Conservation (phyloP, 1,140 invertebrate genomes). For the Meloidogyne floridensis region DNA sequence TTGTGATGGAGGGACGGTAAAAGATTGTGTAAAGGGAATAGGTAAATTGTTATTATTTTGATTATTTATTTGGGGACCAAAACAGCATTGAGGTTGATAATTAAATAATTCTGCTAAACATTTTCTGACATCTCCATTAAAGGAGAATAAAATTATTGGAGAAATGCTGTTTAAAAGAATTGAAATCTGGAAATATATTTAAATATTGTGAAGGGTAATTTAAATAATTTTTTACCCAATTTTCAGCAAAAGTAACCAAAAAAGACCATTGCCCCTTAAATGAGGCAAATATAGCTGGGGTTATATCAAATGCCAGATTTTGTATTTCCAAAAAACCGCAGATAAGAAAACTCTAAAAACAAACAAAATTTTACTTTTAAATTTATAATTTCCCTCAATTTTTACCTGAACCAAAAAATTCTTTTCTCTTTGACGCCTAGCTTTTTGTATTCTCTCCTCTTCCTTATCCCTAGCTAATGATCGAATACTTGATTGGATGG, state of each 20-base stretch:
- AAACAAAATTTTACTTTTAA: background rate
- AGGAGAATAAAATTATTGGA: constrained; percentile 20
- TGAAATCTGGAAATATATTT: constrained; percentile 19
- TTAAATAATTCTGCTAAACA: constrained; percentile 5
- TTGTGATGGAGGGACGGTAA: constrained; percentile 5
- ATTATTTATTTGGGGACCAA: background rate
- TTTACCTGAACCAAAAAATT: constrained; percentile 25
- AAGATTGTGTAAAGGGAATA: constrained; percentile 14
- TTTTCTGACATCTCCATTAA: constrained; percentile 20
- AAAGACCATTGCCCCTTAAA: constrained; percentile 18
- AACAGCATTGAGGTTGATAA: background rate
- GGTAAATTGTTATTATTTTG: background rate
- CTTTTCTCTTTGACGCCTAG: constrained; percentile 9
- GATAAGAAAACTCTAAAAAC: constrained; percentile 17
- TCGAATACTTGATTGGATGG: background rate
- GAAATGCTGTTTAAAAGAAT: constrained; percentile 31
- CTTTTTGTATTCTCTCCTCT: constrained; percentile 14
- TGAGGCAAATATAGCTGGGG: constrained; percentile 7
- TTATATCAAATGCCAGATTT: constrained; percentile 16
- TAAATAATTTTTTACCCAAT: background rate
- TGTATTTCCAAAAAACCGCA: constrained; percentile 18
- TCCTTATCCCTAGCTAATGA: background rate
- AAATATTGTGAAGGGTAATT: background rate
- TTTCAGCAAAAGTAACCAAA: constrained; percentile 30
- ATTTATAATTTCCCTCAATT: background rate